A percentile compares a stretch with the other conserved stretches of the same genome.
Conservation (phyloP, 2,113 vertebrate species). For the Corynorhinus townsendii region DNA sequence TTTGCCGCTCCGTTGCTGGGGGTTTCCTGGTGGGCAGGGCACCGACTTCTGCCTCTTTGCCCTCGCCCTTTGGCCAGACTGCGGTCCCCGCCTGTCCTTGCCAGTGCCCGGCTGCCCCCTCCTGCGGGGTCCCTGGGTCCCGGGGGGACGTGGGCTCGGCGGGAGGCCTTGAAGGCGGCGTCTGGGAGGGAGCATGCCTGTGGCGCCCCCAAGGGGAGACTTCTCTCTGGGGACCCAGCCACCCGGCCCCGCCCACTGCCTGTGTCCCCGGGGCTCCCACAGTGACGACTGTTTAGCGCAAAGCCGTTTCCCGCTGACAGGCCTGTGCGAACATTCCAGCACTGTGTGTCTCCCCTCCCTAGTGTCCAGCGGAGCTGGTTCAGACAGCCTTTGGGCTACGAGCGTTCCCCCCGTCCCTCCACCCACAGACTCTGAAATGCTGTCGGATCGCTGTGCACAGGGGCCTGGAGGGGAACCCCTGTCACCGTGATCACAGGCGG, state of each 20-base stretch:
- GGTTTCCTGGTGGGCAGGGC: not conserved
- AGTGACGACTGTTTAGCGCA: not conserved
- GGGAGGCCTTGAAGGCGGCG: not conserved
- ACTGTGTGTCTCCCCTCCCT: fast-evolving
- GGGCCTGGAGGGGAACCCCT: not conserved
- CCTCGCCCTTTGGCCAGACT: no score
- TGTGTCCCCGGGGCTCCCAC: not conserved
- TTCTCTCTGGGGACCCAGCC: not conserved
- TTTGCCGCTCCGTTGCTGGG: not conserved
- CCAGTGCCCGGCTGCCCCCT: fast-evolving
- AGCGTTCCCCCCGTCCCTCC: not conserved
- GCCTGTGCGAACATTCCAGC: not conserved
- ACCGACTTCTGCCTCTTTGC: not conserved
- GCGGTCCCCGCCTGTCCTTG: not conserved
- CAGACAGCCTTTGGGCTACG: not conserved
- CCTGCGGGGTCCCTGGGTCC: not conserved
- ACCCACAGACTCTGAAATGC: not conserved
- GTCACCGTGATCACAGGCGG: fast-evolving
- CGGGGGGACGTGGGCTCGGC: fast-evolving
- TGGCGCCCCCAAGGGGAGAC: not conserved
- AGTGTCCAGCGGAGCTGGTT: not conserved
- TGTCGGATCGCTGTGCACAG: fast-evolving
- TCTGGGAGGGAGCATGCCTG: not conserved
- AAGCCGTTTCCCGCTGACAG: not conserved
- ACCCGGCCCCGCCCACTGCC: not conserved